Percentiles rank a stretch among this genome's conserved stretches.
These are phyloP conservation scores for Chirona hameri DNA, from an alignment of 2,888 invertebrate genomes.

Conservation along the genomic window DNA sequence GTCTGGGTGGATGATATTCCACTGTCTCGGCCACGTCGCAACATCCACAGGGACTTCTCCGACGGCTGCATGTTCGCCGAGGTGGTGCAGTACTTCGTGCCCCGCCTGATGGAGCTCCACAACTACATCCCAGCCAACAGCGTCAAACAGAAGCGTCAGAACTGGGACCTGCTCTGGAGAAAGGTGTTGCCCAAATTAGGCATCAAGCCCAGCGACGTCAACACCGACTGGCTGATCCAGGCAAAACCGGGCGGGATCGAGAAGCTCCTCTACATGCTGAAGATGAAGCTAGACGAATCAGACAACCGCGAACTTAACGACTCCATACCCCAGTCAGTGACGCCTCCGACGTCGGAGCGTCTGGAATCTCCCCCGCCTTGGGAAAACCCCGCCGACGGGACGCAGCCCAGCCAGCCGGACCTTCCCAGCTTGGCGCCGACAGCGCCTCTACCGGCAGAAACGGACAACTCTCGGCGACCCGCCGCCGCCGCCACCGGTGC, in stretches of 20 bases:
- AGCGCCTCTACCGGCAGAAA: neutral
- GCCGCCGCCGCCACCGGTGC: neutral
- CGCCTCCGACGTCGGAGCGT: neutral
- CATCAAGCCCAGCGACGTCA: constrained; percentile 37
- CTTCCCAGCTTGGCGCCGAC: neutral
- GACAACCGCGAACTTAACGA: neutral
- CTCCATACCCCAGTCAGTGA: neutral
- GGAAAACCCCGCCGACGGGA: neutral
- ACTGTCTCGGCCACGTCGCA: constrained; percentile 60
- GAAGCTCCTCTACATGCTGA: constrained; percentile 54
- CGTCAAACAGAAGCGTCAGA: constrained; percentile 63
- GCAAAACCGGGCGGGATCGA: constrained; percentile 48
- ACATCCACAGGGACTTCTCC: constrained; percentile 70
- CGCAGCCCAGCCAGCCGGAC: neutral
- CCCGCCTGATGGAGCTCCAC: constrained; percentile 69
- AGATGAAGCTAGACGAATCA: constrained; percentile 13
- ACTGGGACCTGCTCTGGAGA: constrained; percentile 71
- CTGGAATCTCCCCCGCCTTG: neutral
- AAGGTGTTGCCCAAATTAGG: constrained; percentile 54
- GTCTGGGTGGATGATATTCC: constrained; percentile 56
- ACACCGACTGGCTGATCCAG: constrained; percentile 39
- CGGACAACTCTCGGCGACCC: neutral
- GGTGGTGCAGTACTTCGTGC: constrained; percentile 64
- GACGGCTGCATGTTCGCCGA: constrained; percentile 73
- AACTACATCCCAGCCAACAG: constrained; percentile 70